Evolutionary conservation across 2,113 vertebrate genomes (phyloP).

Genomic region (Microcebus jonahi): DNA sequence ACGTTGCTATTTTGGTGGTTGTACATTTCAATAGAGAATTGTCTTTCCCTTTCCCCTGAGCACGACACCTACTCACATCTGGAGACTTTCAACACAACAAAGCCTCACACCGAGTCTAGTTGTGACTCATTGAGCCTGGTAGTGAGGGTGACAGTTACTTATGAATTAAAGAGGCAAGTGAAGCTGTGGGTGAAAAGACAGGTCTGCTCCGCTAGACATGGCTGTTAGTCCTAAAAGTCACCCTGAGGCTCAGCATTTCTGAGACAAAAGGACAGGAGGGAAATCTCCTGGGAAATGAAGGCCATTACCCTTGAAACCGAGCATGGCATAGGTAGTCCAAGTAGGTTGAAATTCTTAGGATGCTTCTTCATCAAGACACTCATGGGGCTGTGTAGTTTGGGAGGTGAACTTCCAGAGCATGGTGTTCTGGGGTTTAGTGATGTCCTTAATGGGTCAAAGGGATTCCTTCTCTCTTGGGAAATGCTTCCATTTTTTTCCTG

Average conservation of each 20-base stretch:
- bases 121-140: not conserved
- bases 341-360: not conserved
- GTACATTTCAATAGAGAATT: not conserved
- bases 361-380: not conserved
- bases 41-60: not conserved
- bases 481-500: not conserved
- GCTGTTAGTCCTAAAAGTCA: not conserved
- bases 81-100: not conserved
- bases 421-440: not conserved
- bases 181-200: not conserved
- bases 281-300: not conserved
- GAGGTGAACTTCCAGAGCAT: not conserved
- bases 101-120: not conserved
- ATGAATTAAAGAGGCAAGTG: not conserved
- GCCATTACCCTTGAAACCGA: not conserved
- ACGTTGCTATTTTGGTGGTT: constrained; percentile 52
- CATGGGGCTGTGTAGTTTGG: not conserved
- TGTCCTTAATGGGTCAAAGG: not conserved
- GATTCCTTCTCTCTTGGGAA: not conserved
- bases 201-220: not conserved
- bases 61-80: constrained; percentile 33
- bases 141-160: not conserved
- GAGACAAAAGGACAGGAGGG: not conserved
- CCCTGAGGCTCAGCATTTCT: not conserved
- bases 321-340: not conserved